Conservation (phyloP, 2,113 vertebrate species). For the Glaucomys volans region DNA sequence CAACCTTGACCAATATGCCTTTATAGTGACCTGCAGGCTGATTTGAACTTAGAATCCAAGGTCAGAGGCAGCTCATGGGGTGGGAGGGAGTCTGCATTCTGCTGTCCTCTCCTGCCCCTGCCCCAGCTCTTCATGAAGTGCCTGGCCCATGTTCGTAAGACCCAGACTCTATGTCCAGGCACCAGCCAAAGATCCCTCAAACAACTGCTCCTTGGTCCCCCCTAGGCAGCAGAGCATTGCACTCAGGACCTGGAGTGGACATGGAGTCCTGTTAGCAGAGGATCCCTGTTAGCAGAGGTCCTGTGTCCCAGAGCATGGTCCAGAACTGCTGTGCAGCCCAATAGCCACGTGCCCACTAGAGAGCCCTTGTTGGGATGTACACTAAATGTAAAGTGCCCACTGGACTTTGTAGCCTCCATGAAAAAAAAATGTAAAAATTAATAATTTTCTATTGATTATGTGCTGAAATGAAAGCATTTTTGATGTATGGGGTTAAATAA, state of each 20-base stretch:
- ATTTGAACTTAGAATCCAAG: not conserved
- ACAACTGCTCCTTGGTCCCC: not conserved
- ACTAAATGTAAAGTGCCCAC: not conserved
- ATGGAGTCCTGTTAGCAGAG: accelerated
- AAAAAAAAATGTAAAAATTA: not conserved
- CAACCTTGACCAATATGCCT: not conserved
- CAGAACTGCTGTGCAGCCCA: not conserved
- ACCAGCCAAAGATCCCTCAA: not conserved
- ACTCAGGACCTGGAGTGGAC: not conserved
- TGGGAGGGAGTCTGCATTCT: accelerated
- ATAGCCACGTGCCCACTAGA: too few relatives aligned
- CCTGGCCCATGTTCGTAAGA: not conserved
- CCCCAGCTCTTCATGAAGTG: not conserved
- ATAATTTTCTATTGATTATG: not conserved
- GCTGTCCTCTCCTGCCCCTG: not conserved
- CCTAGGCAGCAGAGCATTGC: too few relatives aligned
- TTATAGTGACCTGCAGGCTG: not conserved
- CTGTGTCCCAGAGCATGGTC: not conserved
- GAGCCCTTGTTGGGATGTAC: not conserved
- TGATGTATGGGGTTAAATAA: not conserved
- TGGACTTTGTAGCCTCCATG: not conserved
- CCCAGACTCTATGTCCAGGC: not conserved
- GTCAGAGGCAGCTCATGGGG: accelerated
- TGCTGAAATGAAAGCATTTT: not conserved
- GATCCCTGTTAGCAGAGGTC: not conserved